Conservation (phyloP, 2,797 vertebrate species). For the Muraenolepis orangiensis region DNA sequence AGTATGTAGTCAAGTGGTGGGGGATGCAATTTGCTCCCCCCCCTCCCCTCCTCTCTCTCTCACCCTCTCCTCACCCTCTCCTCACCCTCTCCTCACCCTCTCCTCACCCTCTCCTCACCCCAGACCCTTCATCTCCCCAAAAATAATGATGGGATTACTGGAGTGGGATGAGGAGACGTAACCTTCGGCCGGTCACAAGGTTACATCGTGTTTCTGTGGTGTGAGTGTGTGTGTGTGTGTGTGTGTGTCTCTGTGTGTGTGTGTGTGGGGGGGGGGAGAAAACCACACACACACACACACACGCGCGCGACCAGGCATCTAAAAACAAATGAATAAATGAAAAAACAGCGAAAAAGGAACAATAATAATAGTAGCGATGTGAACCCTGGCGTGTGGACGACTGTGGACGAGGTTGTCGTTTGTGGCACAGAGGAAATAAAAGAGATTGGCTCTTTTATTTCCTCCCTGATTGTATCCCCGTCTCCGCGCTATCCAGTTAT, state of each 20-base stretch:
- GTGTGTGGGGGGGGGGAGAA: too few relatives aligned
- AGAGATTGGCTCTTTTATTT: constrained; percentile 54
- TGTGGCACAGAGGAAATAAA: constrained; percentile 25
- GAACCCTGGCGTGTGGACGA: background rate
- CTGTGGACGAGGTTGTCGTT: background rate
- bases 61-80: too few relatives aligned
- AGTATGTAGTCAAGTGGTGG: too few relatives aligned
- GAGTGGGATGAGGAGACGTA: background rate
- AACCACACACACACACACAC: too few relatives aligned
- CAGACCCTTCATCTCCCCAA: background rate
- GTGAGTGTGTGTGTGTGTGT: too few relatives aligned
- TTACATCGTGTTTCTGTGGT: background rate
- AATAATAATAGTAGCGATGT: too few relatives aligned
- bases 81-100: too few relatives aligned
- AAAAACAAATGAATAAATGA: constrained; percentile 13
- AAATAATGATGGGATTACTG: background rate
- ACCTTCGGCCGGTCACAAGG: constrained; percentile 1
- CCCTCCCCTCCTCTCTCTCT: too few relatives aligned
- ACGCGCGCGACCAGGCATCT: too few relatives aligned
- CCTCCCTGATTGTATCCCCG: constrained; percentile 43
- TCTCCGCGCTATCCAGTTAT: constrained; percentile 57
- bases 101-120: background rate
- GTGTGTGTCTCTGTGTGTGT: too few relatives aligned
- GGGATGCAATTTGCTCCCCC: too few relatives aligned
- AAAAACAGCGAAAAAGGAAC: background rate